Evolutionary conservation across 2,888 invertebrate genomes (phyloP).

Genomic region (Thereva unica): DNA sequence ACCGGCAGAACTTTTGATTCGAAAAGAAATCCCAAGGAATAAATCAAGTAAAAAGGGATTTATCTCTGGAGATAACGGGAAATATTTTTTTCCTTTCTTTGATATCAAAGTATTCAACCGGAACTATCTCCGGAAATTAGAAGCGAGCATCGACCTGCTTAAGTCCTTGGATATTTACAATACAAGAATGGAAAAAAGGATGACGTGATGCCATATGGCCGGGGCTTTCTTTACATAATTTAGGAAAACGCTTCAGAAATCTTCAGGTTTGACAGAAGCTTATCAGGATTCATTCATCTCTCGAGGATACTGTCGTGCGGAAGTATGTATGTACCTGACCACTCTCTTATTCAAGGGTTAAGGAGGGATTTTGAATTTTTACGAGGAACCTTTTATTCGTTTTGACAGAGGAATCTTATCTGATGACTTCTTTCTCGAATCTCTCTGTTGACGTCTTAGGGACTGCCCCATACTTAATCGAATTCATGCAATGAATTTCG

Average conservation of each 20-base stretch:
- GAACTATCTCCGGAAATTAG: slow-evolving; percentile 28
- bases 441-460: too few relatives aligned
- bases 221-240: neutral
- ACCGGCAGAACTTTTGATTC: neutral
- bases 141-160: slow-evolving; percentile 20
- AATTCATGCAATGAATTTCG: too few relatives aligned
- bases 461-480: too few relatives aligned
- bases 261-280: too few relatives aligned
- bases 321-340: too few relatives aligned
- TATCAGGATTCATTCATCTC: slow-evolving; percentile 17
- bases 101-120: slow-evolving; percentile 24
- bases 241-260: too few relatives aligned
- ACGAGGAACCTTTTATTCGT: too few relatives aligned
- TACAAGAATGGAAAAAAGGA: neutral
- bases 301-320: too few relatives aligned
- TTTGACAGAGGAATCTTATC: too few relatives aligned
- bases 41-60: slow-evolving; percentile 15
- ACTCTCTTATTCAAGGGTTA: too few relatives aligned
- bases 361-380: too few relatives aligned
- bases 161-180: slow-evolving; percentile 13
- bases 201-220: neutral
- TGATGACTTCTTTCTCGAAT: too few relatives aligned
- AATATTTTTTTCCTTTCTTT: neutral
- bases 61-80: neutral
- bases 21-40: slow-evolving; percentile 8